Evolutionary conservation across 2,113 vertebrate genomes (phyloP).

Genomic region (Hyperoodon ampullatus): DNA sequence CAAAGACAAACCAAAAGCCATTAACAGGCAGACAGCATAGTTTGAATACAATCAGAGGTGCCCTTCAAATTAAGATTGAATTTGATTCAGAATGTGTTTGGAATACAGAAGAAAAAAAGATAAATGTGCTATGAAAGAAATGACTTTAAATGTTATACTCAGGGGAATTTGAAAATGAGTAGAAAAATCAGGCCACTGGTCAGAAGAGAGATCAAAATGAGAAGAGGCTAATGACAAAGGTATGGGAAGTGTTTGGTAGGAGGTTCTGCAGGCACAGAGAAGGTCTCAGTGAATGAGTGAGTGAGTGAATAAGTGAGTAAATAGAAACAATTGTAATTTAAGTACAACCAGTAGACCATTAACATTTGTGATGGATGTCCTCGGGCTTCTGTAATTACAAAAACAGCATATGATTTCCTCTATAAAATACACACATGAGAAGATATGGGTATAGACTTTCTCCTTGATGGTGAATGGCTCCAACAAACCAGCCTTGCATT

Average conservation of each 20-base stretch:
- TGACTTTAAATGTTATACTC: background rate
- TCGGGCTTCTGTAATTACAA: background rate
- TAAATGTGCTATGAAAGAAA: background rate
- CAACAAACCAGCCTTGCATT: slow-evolving; percentile 8
- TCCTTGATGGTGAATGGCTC: background rate
- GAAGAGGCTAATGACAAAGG: background rate
- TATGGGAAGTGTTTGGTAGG: background rate
- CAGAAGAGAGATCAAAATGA: slow-evolving; percentile 23
- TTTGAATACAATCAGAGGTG: background rate
- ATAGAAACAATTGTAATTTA: background rate
- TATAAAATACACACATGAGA: background rate
- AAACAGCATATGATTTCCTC: background rate
- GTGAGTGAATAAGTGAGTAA: background rate
- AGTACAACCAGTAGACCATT: background rate
- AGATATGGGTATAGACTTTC: background rate
- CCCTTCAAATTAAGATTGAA: slow-evolving; percentile 16
- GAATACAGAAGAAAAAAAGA: background rate
- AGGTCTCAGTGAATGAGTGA: background rate
- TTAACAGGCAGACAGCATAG: background rate
- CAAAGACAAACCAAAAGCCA: background rate
- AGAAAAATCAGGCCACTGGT: background rate
- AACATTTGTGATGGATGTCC: background rate
- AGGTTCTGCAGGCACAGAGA: background rate
- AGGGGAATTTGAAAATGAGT: background rate
- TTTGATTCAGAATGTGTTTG: slow-evolving; percentile 16